A percentile compares a stretch with the other conserved stretches of the same genome.
phyloP scores from a whole-genome alignment of 2,113 vertebrate species.

The Hemichromis elongatus region DNA sequence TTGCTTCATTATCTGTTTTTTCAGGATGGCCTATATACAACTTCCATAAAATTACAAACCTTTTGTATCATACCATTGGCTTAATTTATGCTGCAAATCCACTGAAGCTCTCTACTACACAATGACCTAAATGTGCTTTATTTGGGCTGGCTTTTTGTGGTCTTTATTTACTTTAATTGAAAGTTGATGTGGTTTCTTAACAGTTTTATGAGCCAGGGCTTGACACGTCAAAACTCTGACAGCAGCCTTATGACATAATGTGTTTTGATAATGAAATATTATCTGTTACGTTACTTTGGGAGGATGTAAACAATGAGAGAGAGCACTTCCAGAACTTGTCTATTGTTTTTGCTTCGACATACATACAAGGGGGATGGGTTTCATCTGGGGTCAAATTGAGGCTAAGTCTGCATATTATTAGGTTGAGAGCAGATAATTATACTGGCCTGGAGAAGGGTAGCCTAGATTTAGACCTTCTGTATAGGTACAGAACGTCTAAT shows the following conservation, averaged over 20 bases:
- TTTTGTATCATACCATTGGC: not conserved
- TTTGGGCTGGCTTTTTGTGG: not conserved
- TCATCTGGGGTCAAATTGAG: conserved; percentile 36
- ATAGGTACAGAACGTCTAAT: not conserved
- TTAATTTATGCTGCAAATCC: not conserved
- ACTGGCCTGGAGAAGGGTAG: not conserved
- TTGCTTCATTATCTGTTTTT: not conserved
- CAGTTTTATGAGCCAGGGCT: not conserved
- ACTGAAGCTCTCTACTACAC: not conserved
- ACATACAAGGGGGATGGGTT: conserved; percentile 9
- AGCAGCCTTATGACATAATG: not conserved
- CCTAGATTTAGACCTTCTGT: not conserved
- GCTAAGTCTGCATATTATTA: conserved; percentile 36
- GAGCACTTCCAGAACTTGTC: not conserved
- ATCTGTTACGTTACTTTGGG: not conserved
- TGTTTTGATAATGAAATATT: not conserved
- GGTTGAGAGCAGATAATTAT: conserved; percentile 8
- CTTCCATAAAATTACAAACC: not conserved
- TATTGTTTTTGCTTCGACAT: conserved; percentile 33
- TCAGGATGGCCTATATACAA: not conserved
- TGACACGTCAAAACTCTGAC: not conserved
- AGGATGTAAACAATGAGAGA: conserved; percentile 9
- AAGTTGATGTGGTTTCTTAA: not conserved
- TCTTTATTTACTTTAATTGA: not conserved
- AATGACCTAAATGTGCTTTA: not conserved